These are phyloP conservation scores for Lacerta agilis DNA, from an alignment of 2,797 vertebrate genomes.

Conservation along the genomic window DNA sequence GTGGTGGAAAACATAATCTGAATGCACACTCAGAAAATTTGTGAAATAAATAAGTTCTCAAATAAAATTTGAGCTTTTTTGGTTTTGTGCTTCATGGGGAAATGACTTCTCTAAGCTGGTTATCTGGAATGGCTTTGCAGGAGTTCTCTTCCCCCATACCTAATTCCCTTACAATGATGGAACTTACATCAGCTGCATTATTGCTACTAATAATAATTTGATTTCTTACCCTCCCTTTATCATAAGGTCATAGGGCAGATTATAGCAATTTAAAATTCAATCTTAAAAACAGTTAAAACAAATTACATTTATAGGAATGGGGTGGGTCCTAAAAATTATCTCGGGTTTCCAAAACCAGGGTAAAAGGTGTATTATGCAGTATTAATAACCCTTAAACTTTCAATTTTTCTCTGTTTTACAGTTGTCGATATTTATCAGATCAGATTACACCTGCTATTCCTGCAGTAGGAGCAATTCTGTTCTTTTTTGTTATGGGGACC, in stretches of 20 bases:
- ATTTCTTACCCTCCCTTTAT: too few relatives aligned
- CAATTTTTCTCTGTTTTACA: slow-evolving; percentile 69
- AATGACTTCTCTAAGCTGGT: background rate
- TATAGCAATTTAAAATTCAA: too few relatives aligned
- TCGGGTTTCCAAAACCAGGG: too few relatives aligned
- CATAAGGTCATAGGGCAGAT: too few relatives aligned
- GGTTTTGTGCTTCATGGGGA: background rate
- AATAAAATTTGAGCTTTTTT: background rate
- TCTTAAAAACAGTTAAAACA: too few relatives aligned
- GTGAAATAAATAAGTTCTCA: background rate
- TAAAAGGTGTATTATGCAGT: too few relatives aligned
- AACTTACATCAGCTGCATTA: background rate
- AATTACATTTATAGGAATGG: too few relatives aligned
- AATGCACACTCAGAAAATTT: background rate
- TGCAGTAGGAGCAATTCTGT: slow-evolving; percentile 90
- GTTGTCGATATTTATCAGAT: slow-evolving; percentile 90
- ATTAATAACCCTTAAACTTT: slow-evolving; percentile 18
- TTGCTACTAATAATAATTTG: background rate
- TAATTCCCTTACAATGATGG: background rate
- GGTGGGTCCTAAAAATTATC: too few relatives aligned
- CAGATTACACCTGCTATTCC: slow-evolving; percentile 92
- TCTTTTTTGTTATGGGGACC: slow-evolving; percentile 95
- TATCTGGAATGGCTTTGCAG: background rate
- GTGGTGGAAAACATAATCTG: background rate
- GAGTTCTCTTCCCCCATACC: background rate